Evolutionary conservation across 2,888 invertebrate genomes (phyloP), one percentile per base, ranked within the genome.

Genomic region (Volucella bombylans): DNA sequence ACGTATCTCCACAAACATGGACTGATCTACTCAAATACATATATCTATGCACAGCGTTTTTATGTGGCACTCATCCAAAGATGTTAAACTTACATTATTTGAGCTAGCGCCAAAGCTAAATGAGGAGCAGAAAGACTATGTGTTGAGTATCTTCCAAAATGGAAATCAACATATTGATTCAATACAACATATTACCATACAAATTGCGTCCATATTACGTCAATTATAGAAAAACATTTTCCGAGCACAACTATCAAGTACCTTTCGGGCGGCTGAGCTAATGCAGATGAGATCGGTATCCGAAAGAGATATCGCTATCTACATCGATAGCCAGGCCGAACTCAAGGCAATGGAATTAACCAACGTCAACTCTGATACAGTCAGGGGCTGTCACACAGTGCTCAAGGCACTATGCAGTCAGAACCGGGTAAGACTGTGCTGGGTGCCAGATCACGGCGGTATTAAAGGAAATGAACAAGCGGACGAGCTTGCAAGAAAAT

Each of bases 1-100:
- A 85, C 85, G 0, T 85, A 81, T 62, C 49, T 85, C 14, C 85
- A 85, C 41, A 85, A 71, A 47, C 74, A 85, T 23, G 85, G 85
- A 55, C 47, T 85, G 15, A 55, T 85, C 11, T 80, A 85, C 68
- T 85, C 85, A 31, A 85, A 85, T 31, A 72, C n/a, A n/a, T n/a
- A n/a, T 85, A 47, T 85, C 81, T n/a, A 67, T 80, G 0, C 85
- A 85, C 15, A 81, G 61, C 52, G 67, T 85, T 15, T 49, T 81
- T 4, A 85, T 85, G 72, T 85, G 80, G 15, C 59, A 72, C 31
- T 41, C 59, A 15, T 81, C 76, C 0, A 76, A 81, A 14, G 18
- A 71, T 12, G 85, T 85, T 41, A 85, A 85, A 15, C 68, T 85
- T 0, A 81, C 85, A n/a, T 85, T 76, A 3, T 85, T 85, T 72